Evolutionary conservation across 1,140 invertebrate genomes (phyloP).

Genomic region (honey bee (Apis mellifera)): DNA sequence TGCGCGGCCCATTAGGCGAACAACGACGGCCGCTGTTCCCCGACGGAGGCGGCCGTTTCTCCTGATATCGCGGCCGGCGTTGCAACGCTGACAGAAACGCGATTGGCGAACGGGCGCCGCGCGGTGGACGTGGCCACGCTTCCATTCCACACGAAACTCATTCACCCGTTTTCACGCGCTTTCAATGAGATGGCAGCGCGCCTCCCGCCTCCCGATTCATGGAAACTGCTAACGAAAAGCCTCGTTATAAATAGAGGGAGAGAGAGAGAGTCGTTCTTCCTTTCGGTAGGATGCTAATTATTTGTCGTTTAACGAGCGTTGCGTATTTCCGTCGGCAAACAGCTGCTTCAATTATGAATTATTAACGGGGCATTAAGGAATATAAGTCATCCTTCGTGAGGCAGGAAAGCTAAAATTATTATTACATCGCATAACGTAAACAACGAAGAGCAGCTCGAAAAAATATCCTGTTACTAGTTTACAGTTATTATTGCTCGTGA

Average conservation of each 20-base stretch:
- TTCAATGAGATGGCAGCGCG: constrained; percentile 58
- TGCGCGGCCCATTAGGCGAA: constrained; percentile 78
- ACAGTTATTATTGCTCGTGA: no score
- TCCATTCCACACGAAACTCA: constrained; percentile 62
- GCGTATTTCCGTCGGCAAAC: constrained; percentile 14
- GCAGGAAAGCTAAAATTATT: no score
- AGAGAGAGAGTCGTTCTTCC: not conserved
- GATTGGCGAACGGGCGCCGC: constrained; percentile 36
- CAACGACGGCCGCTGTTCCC: constrained; percentile 75
- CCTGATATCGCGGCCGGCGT: constrained; percentile 46
- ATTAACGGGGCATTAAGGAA: not conserved
- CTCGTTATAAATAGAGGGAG: constrained; percentile 18
- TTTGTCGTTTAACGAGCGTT: constrained; percentile 39
- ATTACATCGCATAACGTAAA: no score
- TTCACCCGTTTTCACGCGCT: constrained; percentile 60
- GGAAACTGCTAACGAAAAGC: constrained; percentile 37
- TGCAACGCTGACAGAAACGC: constrained; percentile 46
- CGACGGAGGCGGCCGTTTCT: constrained; percentile 62
- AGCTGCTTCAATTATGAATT: constrained; percentile 30
- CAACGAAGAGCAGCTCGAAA: no score
- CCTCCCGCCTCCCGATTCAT: constrained; percentile 41
- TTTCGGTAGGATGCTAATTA: constrained; percentile 18
- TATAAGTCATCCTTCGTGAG: not conserved
- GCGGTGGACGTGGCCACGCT: constrained; percentile 35
- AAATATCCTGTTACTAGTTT: no score